Evolutionary conservation across 1,140 invertebrate species (phyloP).

Genomic region (Wasmannia auropunctata): DNA sequence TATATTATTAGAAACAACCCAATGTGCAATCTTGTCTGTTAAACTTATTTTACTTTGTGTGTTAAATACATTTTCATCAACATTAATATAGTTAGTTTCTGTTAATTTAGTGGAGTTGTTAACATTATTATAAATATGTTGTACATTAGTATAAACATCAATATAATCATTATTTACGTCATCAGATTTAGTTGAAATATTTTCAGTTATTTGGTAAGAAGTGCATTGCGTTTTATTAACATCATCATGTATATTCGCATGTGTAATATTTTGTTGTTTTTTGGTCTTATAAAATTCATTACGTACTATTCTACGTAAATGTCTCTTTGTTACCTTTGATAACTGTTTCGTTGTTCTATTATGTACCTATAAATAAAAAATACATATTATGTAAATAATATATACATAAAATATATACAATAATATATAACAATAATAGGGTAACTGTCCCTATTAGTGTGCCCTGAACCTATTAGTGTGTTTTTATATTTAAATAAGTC

Average conservation of each 20-base stretch:
- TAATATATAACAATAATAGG: too few species aligned
- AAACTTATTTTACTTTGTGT: neutral
- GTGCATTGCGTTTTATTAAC: neutral
- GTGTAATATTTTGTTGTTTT: neutral
- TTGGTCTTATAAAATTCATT: neutral
- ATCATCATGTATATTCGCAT: too few species aligned
- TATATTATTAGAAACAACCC: slow-evolving; percentile 2
- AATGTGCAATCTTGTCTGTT: neutral
- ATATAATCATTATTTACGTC: neutral
- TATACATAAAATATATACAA: too few species aligned
- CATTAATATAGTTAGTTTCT: neutral
- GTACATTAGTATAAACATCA: neutral
- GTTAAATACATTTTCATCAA: neutral
- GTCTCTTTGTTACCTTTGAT: slow-evolving; percentile 1
- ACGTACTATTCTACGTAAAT: neutral
- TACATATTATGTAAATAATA: neutral
- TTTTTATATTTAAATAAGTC: too few species aligned
- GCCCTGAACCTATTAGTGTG: too few species aligned
- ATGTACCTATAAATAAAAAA: neutral
- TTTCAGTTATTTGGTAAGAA: neutral
- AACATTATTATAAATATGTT: neutral
- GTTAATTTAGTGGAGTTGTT: too few species aligned
- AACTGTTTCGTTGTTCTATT: neutral
- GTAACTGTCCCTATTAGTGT: too few species aligned
- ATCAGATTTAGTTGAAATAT: neutral